Base-by-base conservation (phyloP, 1,140 invertebrate species). In the Harlomillsia oculata region DNA sequence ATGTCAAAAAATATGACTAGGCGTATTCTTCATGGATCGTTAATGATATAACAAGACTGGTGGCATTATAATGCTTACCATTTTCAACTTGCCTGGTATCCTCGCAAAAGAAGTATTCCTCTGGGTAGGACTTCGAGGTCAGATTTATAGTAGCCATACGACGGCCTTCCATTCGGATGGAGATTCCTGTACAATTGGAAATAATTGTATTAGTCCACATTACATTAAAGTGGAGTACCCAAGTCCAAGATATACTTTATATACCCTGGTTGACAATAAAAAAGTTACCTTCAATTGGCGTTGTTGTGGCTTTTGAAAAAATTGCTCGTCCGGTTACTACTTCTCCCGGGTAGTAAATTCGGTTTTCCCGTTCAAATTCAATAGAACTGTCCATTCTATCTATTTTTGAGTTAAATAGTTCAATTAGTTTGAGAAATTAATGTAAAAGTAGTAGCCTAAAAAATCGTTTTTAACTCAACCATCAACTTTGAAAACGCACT, bases 71-170 rank as follows among this genome's bases (percentile, higher is more conserved):
- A 40, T 40, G 32, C 26, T 29, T 6, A 46, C 44, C 2, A 29
- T 29, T 46, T 46, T 46, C 44, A 3, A 29, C 44, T 46, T 46
- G 44, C 18, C 44, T 20, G 23, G 46, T 34, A 18, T 49, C 46
- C 36, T 49, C 46, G 20, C 32, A 49, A 49, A 49, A 49, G 14
- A 34, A 49, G 25, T 49, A 34, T 34, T 46, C 44, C n/a, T 46
- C 44, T 1, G 46, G 46, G n/a, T n/a, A n/a, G 13, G 23, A 49
- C 3, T 49, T 49, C 2, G 25, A 20, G 16, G 23, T 34, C 2
- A 21, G 30, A 21, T 49, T 32, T 2, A 49, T 21, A 36, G 32
- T 49, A 11, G 46, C 46, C 32, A 49, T 30, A 14, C 46, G 6
- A 3, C 36, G 32, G 5, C 46, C 46, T 36, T 49, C 46, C 46